A percentile compares a stretch with the other conserved stretches of the same genome.
phyloP scores from a whole-genome alignment of 2,888 invertebrate genomes.

The Furcula furcula region DNA sequence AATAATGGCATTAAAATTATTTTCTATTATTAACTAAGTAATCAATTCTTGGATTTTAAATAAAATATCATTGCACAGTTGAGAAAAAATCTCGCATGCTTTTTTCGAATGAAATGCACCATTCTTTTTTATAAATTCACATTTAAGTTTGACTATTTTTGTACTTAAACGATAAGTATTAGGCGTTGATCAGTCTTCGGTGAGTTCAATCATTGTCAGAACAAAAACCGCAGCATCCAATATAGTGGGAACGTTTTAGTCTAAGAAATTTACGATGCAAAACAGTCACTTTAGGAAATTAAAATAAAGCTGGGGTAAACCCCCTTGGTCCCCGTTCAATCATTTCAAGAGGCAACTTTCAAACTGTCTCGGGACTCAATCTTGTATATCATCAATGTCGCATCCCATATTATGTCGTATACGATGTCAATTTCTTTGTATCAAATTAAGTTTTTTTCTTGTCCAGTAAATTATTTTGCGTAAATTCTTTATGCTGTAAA shows the following conservation, averaged over 20 bases:
- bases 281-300: slow-evolving; percentile 78
- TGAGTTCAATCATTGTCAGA: slow-evolving; percentile 39
- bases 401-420: slow-evolving; percentile 39
- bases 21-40: no score
- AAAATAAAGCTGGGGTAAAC: slow-evolving; percentile 72
- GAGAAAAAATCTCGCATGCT: slow-evolving; percentile 36
- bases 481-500: no score
- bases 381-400: slow-evolving; percentile 49
- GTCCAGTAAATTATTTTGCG: no score
- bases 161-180: slow-evolving; percentile 19
- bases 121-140: slow-evolving; percentile 19
- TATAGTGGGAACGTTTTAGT: slow-evolving; percentile 48
- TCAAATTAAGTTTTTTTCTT: no score
- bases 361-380: slow-evolving; percentile 65
- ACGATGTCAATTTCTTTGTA: slow-evolving; percentile 10
- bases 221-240: slow-evolving; percentile 47
- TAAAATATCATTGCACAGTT: slow-evolving; percentile 23
- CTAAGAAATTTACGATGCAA: slow-evolving; percentile 68
- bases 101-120: slow-evolving; percentile 33
- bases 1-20: no score
- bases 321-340: slow-evolving; percentile 78
- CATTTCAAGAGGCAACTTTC: slow-evolving; percentile 72
- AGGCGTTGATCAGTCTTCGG: slow-evolving; percentile 31
- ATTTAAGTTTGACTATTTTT: slow-evolving; percentile 10
- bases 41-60: slow-evolving; percentile 44